These are phyloP conservation scores for Drosophila ambigua DNA, from an alignment of 1,140 invertebrate species.

Conservation along the genomic window DNA sequence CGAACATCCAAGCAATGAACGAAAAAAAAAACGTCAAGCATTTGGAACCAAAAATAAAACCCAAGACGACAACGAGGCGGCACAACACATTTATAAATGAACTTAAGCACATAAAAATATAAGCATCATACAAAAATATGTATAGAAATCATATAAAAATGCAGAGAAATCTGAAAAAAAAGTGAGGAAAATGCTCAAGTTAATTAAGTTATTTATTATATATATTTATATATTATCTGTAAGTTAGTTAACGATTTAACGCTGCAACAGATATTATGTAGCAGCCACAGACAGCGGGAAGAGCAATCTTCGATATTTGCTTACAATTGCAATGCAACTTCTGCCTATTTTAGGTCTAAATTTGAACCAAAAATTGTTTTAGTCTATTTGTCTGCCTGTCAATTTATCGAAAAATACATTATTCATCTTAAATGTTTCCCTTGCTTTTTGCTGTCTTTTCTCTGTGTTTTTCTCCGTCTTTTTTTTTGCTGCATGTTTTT, in stretches of 20 bases:
- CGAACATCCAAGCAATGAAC: conserved; percentile 32
- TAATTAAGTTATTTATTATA: too few relatives aligned
- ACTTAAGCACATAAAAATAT: neutral
- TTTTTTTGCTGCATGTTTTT: conserved; percentile 23
- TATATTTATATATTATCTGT: too few relatives aligned
- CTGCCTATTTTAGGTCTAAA: neutral
- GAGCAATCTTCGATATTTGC: neutral
- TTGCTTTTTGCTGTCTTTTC: conserved; percentile 11
- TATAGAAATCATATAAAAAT: conserved; percentile 30
- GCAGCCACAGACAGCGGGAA: too few relatives aligned
- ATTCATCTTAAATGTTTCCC: conserved; percentile 31
- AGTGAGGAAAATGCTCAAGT: neutral
- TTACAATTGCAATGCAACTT: neutral
- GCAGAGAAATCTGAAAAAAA: neutral
- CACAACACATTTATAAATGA: neutral
- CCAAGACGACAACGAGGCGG: conserved; percentile 37
- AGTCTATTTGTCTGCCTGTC: conserved; percentile 18
- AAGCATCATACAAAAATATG: conserved; percentile 20
- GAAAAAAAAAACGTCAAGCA: conserved; percentile 2
- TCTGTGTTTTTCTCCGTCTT: conserved; percentile 6
- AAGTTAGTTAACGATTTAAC: neutral
- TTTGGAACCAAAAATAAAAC: conserved; percentile 51
- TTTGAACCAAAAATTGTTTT: neutral
- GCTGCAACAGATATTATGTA: conserved; percentile 2
- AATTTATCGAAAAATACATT: conserved; percentile 43